Conservation (phyloP, 2,888 invertebrate species). For the Thecophora atra region DNA sequence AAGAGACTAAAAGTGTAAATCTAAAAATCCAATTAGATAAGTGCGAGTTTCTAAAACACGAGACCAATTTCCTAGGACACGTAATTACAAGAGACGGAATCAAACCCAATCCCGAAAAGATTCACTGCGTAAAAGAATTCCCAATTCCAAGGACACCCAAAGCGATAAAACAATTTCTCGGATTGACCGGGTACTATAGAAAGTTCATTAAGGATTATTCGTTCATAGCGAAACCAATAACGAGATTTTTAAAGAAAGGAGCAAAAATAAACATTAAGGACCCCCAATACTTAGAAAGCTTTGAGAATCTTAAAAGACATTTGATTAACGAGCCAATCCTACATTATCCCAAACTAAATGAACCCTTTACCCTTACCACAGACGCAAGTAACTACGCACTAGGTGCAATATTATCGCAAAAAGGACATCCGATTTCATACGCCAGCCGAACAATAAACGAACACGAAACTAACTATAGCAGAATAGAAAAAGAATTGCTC, state of each 20-base stretch:
- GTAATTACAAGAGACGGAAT: constrained; percentile 1
- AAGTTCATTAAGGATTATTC: constrained; percentile 38
- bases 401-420: constrained; percentile 32
- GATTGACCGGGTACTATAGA: constrained; percentile 35
- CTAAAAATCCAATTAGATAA: background rate
- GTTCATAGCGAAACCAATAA: constrained; percentile 35
- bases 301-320: constrained; percentile 30
- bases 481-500: constrained; percentile 51
- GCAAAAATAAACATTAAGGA: constrained; percentile 17
- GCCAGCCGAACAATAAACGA: constrained; percentile 49
- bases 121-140: constrained; percentile 36
- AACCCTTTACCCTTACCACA: constrained; percentile 36
- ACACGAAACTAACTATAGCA: constrained; percentile 49
- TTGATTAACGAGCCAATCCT: constrained; percentile 40
- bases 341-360: constrained; percentile 36
- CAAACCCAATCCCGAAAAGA: constrained; percentile 32
- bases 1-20: background rate
- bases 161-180: too few relatives aligned
- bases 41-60: background rate
- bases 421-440: constrained; percentile 43
- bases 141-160: constrained; percentile 39
- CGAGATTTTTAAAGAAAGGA: constrained; percentile 32
- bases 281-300: constrained; percentile 32
- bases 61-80: constrained; percentile 13
- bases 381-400: constrained; percentile 39